A percentile compares a stretch with the other conserved stretches of the same genome.
phyloP scores from a whole-genome alignment of 1,140 invertebrate species.

The Drosophila melanogaster region Release_6_plus_ISO1_MT NT_033777.3:15717001-15717500 shows the following conservation, averaged over 20 bases:
- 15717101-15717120: slow-evolving; percentile 62
- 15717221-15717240: slow-evolving; percentile 46
- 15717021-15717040: slow-evolving; percentile 27
- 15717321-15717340: too few relatives aligned
- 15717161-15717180: slow-evolving; percentile 12
- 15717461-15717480: slow-evolving; percentile 33
- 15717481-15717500: slow-evolving; percentile 70
- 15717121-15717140: slow-evolving; percentile 47
- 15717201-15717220: slow-evolving; percentile 63
- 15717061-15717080: slow-evolving; percentile 10
- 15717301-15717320: neutral
- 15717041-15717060: slow-evolving; percentile 48
- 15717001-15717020: slow-evolving; percentile 71
- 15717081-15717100: neutral
- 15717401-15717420: too few relatives aligned
- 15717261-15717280: neutral
- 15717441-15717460: slow-evolving; percentile 10
- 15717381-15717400: too few relatives aligned
- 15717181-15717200: slow-evolving; percentile 40
- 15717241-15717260: neutral
- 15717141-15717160: slow-evolving; percentile 5
- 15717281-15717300: neutral
- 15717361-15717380: neutral
- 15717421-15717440: neutral
- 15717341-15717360: too few relatives aligned